Percentiles rank a stretch among this genome's conserved stretches.
These are phyloP conservation scores for Lonchura striata DNA, from an alignment of 2,113 vertebrate genomes.

Conservation along the genomic window DNA sequence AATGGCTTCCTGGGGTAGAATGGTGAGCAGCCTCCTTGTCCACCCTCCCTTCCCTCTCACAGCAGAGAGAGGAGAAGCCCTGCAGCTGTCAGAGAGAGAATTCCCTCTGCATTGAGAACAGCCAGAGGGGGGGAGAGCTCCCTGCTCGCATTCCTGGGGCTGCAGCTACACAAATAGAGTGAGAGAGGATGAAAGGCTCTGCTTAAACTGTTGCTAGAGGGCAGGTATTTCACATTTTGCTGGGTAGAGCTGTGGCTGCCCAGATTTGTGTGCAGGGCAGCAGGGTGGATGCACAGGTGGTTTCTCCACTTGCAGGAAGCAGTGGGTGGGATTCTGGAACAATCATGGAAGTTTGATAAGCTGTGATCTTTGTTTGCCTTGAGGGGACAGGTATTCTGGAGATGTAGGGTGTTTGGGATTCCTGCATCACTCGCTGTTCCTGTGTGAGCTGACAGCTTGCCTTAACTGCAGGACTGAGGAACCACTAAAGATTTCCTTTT, in stretches of 20 bases:
- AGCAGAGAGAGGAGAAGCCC: background rate
- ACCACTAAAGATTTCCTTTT: background rate
- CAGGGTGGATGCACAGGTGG: background rate
- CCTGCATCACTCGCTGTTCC: background rate
- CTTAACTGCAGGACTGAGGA: background rate
- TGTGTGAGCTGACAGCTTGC: background rate
- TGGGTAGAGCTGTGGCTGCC: background rate
- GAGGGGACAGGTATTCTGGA: background rate
- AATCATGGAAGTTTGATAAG: background rate
- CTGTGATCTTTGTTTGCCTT: background rate
- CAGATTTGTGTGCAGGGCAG: background rate
- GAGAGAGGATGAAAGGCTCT: constrained; percentile 20
- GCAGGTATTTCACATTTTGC: background rate
- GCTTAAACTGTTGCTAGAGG: background rate
- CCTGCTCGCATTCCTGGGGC: rapidly evolving
- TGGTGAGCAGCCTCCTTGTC: background rate
- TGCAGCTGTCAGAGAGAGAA: background rate
- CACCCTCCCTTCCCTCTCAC: background rate
- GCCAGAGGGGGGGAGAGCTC: background rate
- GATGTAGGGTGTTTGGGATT: background rate
- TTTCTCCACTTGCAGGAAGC: background rate
- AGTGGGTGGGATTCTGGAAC: background rate
- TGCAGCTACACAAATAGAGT: background rate
- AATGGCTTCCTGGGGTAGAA: background rate
- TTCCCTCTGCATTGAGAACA: background rate